A percentile compares a stretch with the other conserved stretches of the same genome.
phyloP scores from a whole-genome alignment of 2,888 invertebrate species.

The Lochmaea crataegi region DNA sequence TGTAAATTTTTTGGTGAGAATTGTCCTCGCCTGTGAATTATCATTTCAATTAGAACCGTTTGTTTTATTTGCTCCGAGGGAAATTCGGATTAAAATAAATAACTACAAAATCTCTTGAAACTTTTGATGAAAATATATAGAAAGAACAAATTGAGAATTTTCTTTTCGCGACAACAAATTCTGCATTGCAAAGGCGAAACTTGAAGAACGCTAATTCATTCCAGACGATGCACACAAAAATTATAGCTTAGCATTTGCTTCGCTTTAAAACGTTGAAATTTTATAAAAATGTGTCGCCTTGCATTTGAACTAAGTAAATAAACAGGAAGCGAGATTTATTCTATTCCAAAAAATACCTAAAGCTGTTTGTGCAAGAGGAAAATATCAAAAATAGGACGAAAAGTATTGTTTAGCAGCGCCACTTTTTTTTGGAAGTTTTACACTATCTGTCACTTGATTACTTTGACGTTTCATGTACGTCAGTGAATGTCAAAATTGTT shows the following conservation, averaged over 20 bases:
- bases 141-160: neutral
- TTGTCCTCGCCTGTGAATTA: no score
- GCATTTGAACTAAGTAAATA: neutral
- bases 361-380: neutral
- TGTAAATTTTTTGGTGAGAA: no score
- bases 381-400: no score
- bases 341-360: neutral
- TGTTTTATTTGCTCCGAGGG: no score
- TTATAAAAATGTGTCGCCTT: neutral
- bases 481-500: no score
- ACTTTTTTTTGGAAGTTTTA: no score
- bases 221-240: neutral
- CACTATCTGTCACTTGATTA: no score
- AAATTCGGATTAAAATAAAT: no score
- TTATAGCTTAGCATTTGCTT: neutral
- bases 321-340: neutral
- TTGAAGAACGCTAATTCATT: conserved; percentile 1
- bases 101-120: no score
- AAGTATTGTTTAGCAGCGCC: no score
- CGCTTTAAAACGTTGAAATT: neutral
- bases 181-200: neutral
- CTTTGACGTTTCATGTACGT: no score
- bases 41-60: no score
- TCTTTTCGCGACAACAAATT: neutral
- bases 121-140: neutral